Base-by-base conservation (phyloP, 2,888 invertebrate species). In the Julus scandinavius region DNA sequence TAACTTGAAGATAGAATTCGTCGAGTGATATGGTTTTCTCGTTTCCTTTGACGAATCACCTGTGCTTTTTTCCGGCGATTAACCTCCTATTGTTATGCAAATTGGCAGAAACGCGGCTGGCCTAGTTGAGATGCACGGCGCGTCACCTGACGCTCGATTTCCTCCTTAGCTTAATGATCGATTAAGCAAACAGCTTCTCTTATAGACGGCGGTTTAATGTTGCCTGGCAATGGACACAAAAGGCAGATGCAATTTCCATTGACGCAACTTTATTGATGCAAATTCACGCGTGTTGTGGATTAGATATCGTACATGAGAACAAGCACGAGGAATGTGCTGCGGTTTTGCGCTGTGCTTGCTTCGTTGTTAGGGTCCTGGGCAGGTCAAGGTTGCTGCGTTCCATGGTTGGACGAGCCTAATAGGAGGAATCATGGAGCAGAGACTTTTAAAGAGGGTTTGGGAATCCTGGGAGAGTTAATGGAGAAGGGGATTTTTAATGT, bases 281-380 rank as follows among this genome's bases (percentile, higher is more conserved):
- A 54, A 54, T 54, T 54, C 54, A 54, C 54, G 54, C 54, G 54
- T 54, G 54, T 54, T 54, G 54, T 54, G 54, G 54, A 54, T 54
- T 54, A 54, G 54, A 54, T 54, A 54, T 54, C 54, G 9, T 54
- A 54, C 6, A 45, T 6, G 41, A 45, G 6, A 45, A 45, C 41
- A 45, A 45, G 41, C 41, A 45, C 54, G 54, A 54, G 15, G 54
- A 54, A 54, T 54, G 9, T 54, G 54, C 11, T 54, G 54, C 54
- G 54, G 54, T 54, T 54, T 54, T 54, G 9, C 54, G 4, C 54
- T 54, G 54, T 54, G 54, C 54, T 15, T 54, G 54, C 15, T 54
- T 54, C 15, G 13, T 2, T 54, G 54, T 54, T 54, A 54, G 13
- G 54, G 41, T 54, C 54, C 54, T 54, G 54, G 54, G 15, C 54